Base-by-base conservation (phyloP, 1,140 invertebrate species). In the Lepidurus arcticus region DNA sequence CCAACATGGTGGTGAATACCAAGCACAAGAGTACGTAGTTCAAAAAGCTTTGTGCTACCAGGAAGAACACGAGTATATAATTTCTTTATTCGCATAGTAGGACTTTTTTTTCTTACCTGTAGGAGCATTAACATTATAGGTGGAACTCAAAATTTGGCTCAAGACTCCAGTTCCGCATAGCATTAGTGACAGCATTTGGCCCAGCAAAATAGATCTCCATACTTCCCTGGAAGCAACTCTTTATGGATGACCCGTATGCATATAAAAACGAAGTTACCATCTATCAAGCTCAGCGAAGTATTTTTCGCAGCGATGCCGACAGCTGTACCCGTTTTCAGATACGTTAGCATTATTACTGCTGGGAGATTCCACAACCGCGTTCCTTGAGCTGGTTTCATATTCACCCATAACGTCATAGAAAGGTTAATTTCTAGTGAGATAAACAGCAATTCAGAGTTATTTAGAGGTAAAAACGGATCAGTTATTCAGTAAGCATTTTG, bases 21-120 rank as follows among this genome's bases (percentile, higher is more conserved):
- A 92, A 83, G 82, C 92, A 92, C 81, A 94, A 87, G 80, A 92
- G 86, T 77, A 90, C 86, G 84, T 95, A 95, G 78, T 92, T 92
- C n/a, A 92, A 87, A 82, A 94, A 89, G 82, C 91, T 91, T 85
- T 94, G 93, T 74, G 89, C 92, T 91, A 82, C 79, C 85, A 84
- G 78, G 81, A 81, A 73, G 80, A 75, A 43, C 76, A 78, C n/a
- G 42, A 78, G 78, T 47, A 74, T 16, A 77, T 73, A 65, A 45
- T 1, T 44, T 53, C n/a, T n/a, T n/a, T 44, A 45, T 11, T 42
- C 10, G 73, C 24, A 73, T n/a, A 13, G 75, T 8, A n/a, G 9
- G 34, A 7, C 7, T 44, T 42, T 24, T 10, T 11, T 21, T 73
- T n/a, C n/a, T n/a, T 83, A 90, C 90, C 89, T 83, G 92, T 92